Base-by-base conservation (phyloP, 2,113 vertebrate genomes). In the Pitta sordida region DNA sequence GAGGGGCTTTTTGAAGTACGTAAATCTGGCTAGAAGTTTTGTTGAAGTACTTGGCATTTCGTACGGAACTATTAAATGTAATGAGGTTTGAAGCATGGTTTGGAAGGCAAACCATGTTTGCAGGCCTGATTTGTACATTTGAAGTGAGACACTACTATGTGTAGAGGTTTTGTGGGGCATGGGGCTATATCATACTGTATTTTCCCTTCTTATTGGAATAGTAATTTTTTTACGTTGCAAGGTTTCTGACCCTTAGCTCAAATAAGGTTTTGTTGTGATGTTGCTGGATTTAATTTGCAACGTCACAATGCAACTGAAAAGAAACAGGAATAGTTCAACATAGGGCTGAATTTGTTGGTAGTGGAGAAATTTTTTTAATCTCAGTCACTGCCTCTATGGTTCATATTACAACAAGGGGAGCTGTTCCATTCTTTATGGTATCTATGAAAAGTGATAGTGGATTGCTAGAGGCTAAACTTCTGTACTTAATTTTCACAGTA, bases 321-420 rank as follows among this genome's bases (percentile, higher is more conserved):
- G 37, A 39, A 58, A 1, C 3, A 64, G 36, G 68, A 84, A 77
- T 30, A 83, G 60, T 53, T 76, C 39, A 75, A 53, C 34, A 24
- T 7, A 36, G 24, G 32, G 17, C 21, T 87, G 91, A 3, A 3
- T 89, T 91, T 83, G 15, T 37, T 71, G 30, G 16, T 69, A 59
- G 46, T 53, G 48, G 29, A 89, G 82, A 94, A 90, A 85, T 77
- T 56, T 76, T 10, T 37, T 64, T 89, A 60, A 71, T 89, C 29
- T 43, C 62, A 64, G 39, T 83, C 10, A 24, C 6, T 80, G 70
- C 10, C 53, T 52, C 7, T 64, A 29, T 69, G 59, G 44, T 48
- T 95, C 53, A n/a, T 68, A 44, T 67, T 68, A 84, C 21, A 71
- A 56, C 80, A 75, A n/a, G 6, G 32, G 36, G 86, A 91, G 48